Percentiles rank a stretch among this genome's conserved stretches.
Conservation (phyloP, 2,797 vertebrate genomes). For the Gephyroberyx darwinii region DNA sequence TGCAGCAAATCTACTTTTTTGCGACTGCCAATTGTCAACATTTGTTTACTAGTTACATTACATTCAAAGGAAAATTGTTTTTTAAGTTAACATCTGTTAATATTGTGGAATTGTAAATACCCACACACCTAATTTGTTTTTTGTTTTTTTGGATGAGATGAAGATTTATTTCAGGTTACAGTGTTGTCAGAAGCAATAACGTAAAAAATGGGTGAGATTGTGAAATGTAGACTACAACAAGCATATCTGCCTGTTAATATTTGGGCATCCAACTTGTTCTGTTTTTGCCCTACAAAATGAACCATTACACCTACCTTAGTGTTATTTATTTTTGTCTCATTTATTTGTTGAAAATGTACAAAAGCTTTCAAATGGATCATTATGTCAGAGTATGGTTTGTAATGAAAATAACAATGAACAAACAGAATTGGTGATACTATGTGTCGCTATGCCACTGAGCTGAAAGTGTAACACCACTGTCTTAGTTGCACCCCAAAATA, state of each 20-base stretch:
- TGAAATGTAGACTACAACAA: not conserved
- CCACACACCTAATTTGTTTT: not conserved
- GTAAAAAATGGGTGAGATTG: not conserved
- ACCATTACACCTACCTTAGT: slow-evolving; percentile 1
- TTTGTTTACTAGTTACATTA: slow-evolving; percentile 6
- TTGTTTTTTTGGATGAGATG: too few species aligned
- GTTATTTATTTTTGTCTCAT: slow-evolving; percentile 4
- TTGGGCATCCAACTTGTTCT: not conserved
- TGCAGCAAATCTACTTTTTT: not conserved
- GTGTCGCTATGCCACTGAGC: slow-evolving; percentile 38
- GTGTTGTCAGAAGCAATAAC: not conserved
- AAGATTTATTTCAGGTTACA: too few species aligned
- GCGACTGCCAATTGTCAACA: not conserved
- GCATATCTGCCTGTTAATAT: not conserved
- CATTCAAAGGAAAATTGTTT: slow-evolving; percentile 7
- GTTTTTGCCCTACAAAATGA: not conserved
- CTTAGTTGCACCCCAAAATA: slow-evolving; percentile 32
- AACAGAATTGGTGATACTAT: slow-evolving; percentile 2
- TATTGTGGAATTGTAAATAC: slow-evolving; percentile 4
- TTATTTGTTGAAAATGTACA: slow-evolving; percentile 44
- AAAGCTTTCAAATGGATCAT: slow-evolving; percentile 32
- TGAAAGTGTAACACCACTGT: slow-evolving; percentile 33
- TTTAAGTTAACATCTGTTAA: not conserved
- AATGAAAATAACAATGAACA: slow-evolving; percentile 6
- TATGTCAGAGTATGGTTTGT: slow-evolving; percentile 65